Percentiles rank a stretch among this genome's conserved stretches.
phyloP scores from a whole-genome alignment of 2,888 invertebrate species.

The Chymomyza caudatula region DNA sequence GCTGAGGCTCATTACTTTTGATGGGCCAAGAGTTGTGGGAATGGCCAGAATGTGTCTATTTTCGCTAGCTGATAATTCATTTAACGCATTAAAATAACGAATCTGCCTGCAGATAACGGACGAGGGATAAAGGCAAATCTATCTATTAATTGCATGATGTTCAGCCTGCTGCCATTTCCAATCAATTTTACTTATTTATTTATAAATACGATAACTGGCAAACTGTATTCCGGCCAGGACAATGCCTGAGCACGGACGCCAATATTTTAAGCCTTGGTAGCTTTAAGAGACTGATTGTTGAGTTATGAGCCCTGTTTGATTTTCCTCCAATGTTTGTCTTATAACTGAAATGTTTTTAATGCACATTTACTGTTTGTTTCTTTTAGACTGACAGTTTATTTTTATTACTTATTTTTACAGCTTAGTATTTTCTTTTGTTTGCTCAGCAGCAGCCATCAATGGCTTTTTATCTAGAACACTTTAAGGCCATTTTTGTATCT shows the following conservation, averaged over 20 bases:
- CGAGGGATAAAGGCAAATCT: constrained; percentile 6
- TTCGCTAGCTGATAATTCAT: constrained; percentile 47
- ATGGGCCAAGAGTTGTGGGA: constrained; percentile 14
- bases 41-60: constrained; percentile 3
- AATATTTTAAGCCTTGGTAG: not conserved
- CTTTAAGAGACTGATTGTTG: not conserved
- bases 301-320: not conserved
- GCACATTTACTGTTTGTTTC: constrained; percentile 60
- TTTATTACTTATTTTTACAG: constrained; percentile 7
- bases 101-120: constrained; percentile 60
- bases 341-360: constrained; percentile 59
- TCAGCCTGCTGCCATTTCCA: constrained; percentile 39
- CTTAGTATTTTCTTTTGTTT: constrained; percentile 29
- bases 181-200: constrained; percentile 65
- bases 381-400: constrained; percentile 17
- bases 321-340: not conserved
- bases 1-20: constrained; percentile 36
- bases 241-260: not conserved
- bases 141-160: constrained; percentile 28
- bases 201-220: constrained; percentile 2
- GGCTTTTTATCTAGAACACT: constrained; percentile 5
- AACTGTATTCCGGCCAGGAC: not conserved
- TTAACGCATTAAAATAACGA: constrained; percentile 64
- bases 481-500: constrained; percentile 38
- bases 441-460: not conserved